Conservation (phyloP, 2,113 vertebrate genomes). For the zebrafish (Danio rerio) region DNA sequence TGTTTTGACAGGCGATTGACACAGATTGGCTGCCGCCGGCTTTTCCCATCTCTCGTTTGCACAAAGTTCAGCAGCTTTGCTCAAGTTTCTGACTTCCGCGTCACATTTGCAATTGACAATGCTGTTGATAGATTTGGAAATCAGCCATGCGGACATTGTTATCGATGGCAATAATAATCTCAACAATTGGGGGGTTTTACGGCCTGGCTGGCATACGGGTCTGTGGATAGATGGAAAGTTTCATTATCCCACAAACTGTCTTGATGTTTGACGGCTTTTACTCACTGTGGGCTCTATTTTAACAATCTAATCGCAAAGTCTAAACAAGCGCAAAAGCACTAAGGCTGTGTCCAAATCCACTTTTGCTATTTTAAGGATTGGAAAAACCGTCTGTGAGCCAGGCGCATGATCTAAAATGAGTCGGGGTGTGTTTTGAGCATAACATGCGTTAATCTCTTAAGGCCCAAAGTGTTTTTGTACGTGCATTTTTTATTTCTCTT, state of each 20-base stretch:
- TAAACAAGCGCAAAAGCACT: no score
- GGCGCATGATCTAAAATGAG: no score
- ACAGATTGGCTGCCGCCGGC: not conserved
- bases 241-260: not conserved
- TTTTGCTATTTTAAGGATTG: no score
- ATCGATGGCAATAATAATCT: conserved; percentile 1
- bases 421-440: no score
- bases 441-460: no score
- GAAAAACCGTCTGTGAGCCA: no score
- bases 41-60: not conserved
- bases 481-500: no score
- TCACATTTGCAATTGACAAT: not conserved
- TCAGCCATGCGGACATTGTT: conserved; percentile 9
- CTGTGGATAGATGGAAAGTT: not conserved
- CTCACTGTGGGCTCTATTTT: no score
- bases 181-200: conserved; percentile 32
- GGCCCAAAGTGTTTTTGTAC: no score
- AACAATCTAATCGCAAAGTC: not conserved
- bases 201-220: conserved; percentile 22
- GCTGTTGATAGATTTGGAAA: not conserved
- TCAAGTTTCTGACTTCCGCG: not conserved
- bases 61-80: conserved; percentile 7
- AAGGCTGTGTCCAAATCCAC: no score
- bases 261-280: not conserved
- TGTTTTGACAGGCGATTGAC: not conserved